Evolutionary conservation across 2,888 invertebrate species (phyloP).

Genomic region (Litoditis marina): DNA sequence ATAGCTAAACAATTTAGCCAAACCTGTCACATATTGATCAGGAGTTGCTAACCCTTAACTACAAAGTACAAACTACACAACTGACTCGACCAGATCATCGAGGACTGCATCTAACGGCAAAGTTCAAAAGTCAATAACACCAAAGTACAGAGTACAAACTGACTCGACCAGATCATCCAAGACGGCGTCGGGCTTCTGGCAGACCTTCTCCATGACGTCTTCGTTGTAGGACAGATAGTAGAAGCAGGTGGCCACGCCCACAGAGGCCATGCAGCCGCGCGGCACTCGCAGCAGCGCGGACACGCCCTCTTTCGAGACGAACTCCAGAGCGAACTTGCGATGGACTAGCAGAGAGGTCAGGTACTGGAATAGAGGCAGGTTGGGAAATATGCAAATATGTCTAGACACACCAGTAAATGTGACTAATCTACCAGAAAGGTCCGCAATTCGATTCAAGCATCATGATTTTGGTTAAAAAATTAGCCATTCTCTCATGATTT

Average conservation of each 20-base stretch:
- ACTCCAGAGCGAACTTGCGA: conserved; percentile 95
- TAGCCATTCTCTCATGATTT: too few relatives aligned
- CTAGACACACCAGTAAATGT: too few relatives aligned
- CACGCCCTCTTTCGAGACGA: conserved; percentile 82
- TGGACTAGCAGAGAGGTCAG: conserved; percentile 89
- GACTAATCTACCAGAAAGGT: too few relatives aligned
- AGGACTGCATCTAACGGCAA: too few relatives aligned
- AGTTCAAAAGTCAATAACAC: too few relatives aligned
- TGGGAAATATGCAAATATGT: too few relatives aligned
- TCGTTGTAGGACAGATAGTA: conserved; percentile 92
- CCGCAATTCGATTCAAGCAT: too few relatives aligned
- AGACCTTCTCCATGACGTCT: conserved; percentile 89
- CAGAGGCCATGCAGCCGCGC: conserved; percentile 63
- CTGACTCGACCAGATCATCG: neutral
- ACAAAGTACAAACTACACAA: neutral
- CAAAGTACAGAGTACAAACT: too few relatives aligned
- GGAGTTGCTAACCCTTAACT: too few relatives aligned
- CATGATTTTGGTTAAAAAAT: too few relatives aligned
- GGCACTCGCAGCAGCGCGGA: conserved; percentile 80
- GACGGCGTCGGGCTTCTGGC: conserved; percentile 72
- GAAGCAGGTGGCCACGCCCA: conserved; percentile 89
- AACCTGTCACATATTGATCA: too few relatives aligned
- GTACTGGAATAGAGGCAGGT: conserved; percentile 69
- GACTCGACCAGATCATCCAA: conserved; percentile 57
- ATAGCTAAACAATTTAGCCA: too few relatives aligned